Conservation (phyloP, 2,113 vertebrate genomes). For the Apteryx mantelli region DNA sequence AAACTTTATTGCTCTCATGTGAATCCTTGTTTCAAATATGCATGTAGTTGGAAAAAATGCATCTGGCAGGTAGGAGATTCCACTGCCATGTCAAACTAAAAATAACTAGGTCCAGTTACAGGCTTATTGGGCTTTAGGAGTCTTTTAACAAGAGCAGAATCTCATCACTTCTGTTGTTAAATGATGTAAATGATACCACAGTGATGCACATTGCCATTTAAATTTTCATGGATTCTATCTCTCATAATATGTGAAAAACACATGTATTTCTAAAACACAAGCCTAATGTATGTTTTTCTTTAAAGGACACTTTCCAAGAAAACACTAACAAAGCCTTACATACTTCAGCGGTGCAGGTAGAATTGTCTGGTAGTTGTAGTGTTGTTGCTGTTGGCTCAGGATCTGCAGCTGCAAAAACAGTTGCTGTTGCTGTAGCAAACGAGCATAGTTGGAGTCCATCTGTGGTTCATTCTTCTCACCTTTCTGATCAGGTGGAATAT, state of each 20-base stretch:
- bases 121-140: background rate
- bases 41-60: background rate
- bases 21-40: background rate
- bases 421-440: constrained; percentile 96
- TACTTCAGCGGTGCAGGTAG: constrained; percentile 88
- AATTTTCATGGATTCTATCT: background rate
- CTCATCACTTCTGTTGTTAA: background rate
- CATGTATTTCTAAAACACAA: background rate
- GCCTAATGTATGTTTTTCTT: background rate
- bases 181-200: background rate
- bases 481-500: constrained; percentile 98
- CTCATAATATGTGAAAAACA: background rate
- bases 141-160: background rate
- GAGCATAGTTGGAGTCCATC: constrained; percentile 97
- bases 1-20: background rate
- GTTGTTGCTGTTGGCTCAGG: constrained; percentile 92
- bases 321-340: constrained; percentile 41
- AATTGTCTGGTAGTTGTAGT: constrained; percentile 91
- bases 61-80: background rate
- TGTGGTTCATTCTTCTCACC: constrained; percentile 88
- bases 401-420: constrained; percentile 93
- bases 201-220: background rate
- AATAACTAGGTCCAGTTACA: background rate
- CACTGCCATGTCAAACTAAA: background rate
- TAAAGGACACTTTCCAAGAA: background rate